A percentile compares a stretch with the other conserved stretches of the same genome.
Conservation (phyloP, 2,888 invertebrate species). For the Lasioglossum calceatum region DNA sequence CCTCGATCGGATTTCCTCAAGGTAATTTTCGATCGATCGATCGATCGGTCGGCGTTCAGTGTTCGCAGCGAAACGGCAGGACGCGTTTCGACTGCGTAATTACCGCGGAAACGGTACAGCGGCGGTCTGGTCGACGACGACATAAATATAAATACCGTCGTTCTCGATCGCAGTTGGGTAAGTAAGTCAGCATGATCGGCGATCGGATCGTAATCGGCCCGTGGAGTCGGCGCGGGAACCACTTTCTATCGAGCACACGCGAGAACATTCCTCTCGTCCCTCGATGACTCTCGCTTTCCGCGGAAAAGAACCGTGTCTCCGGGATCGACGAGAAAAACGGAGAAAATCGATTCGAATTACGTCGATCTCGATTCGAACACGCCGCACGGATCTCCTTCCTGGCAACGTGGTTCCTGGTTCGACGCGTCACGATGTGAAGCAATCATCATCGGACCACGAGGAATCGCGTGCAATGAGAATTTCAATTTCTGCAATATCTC, state of each 20-base stretch:
- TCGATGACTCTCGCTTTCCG: constrained; percentile 32
- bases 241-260: constrained; percentile 71
- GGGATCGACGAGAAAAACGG: neutral
- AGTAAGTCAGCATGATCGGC: constrained; percentile 30
- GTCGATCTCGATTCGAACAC: neutral
- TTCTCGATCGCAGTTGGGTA: constrained; percentile 35
- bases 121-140: constrained; percentile 57
- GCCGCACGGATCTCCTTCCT: neutral
- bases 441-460: neutral
- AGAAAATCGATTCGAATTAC: neutral
- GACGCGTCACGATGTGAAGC: constrained; percentile 17
- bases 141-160: constrained; percentile 63
- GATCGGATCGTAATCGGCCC: constrained; percentile 53
- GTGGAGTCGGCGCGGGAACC: constrained; percentile 63
- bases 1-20: neutral
- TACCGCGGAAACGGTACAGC: constrained; percentile 61
- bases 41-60: constrained; percentile 15
- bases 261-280: constrained; percentile 52
- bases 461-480: neutral
- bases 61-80: constrained; percentile 47
- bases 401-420: neutral
- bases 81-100: constrained; percentile 60
- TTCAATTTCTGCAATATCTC: neutral
- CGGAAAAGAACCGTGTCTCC: neutral
- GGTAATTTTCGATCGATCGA: constrained; percentile 37